These are phyloP conservation scores for Eublepharis macularius DNA, from an alignment of 2,113 vertebrate species.

Conservation along the genomic window DNA sequence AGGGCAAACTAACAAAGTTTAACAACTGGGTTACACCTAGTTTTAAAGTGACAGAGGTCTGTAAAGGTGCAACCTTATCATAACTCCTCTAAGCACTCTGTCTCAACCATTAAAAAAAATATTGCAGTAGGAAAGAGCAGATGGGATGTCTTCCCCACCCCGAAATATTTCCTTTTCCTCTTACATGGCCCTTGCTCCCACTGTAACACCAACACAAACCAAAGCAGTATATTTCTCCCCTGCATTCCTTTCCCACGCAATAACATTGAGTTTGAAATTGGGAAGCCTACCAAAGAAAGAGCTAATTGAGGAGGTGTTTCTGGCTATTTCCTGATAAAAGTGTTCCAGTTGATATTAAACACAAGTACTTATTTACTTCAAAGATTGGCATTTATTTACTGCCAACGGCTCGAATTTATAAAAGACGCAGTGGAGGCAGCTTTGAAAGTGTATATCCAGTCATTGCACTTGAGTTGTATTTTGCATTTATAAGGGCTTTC, in stretches of 20 bases:
- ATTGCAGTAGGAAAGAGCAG: background rate
- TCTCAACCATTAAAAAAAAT: background rate
- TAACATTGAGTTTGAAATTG: too few relatives aligned
- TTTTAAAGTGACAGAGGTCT: background rate
- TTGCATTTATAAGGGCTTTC: background rate
- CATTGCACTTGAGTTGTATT: background rate
- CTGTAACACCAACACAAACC: background rate
- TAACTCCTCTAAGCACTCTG: background rate
- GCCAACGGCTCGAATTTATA: background rate
- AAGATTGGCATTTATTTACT: background rate
- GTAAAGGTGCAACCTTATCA: background rate
- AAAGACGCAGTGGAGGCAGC: background rate
- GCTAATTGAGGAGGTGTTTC: background rate
- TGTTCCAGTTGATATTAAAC: background rate
- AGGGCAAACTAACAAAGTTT: too few relatives aligned
- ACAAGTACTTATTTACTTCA: background rate
- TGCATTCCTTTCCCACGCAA: background rate
- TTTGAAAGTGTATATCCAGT: slow-evolving; percentile 8
- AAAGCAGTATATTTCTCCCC: background rate
- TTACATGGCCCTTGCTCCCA: background rate
- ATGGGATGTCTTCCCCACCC: background rate
- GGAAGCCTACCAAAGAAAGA: too few relatives aligned
- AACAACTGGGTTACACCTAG: too few relatives aligned
- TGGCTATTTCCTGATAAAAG: background rate
- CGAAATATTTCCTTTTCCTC: background rate